Evolutionary conservation across 2,113 vertebrate species (phyloP).

Genomic region (Sapajus apella): DNA sequence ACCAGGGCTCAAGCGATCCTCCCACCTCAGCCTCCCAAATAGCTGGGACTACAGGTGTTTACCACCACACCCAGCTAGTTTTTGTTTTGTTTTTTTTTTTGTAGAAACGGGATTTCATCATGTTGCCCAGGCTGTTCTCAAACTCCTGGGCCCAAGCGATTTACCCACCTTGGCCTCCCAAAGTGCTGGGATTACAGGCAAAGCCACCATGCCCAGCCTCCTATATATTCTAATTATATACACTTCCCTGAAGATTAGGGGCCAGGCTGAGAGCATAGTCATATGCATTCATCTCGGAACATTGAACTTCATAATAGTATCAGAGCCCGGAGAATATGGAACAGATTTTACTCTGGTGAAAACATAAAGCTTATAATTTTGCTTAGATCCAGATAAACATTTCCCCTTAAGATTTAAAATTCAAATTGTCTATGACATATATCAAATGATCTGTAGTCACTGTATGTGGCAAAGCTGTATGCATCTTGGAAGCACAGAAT

Average conservation of each 20-base stretch:
- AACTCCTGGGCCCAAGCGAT: too few species aligned
- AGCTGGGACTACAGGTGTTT: too few species aligned
- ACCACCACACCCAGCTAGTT: too few species aligned
- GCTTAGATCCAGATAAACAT: conserved; percentile 14
- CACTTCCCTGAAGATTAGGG: not conserved
- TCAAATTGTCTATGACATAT: not conserved
- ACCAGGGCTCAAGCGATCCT: too few species aligned
- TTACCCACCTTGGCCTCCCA: too few species aligned
- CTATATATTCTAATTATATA: not conserved
- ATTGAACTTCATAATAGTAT: not conserved
- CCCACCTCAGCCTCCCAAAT: too few species aligned
- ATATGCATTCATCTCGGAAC: not conserved
- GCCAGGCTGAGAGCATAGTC: not conserved
- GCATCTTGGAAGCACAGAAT: conserved; percentile 39
- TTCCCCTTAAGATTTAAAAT: conserved; percentile 38
- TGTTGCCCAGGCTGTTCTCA: too few species aligned
- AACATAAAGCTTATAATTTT: conserved; percentile 20
- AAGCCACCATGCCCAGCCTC: too few species aligned
- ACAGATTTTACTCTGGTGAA: conserved; percentile 15
- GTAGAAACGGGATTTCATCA: too few species aligned
- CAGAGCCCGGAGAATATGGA: not conserved
- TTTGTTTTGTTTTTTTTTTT: too few species aligned
- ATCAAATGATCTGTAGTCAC: not conserved
- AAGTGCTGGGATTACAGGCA: too few species aligned
- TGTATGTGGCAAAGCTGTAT: conserved; percentile 43